Base-by-base conservation (phyloP, 2,888 invertebrate species). In the Hyalella azteca region DNA sequence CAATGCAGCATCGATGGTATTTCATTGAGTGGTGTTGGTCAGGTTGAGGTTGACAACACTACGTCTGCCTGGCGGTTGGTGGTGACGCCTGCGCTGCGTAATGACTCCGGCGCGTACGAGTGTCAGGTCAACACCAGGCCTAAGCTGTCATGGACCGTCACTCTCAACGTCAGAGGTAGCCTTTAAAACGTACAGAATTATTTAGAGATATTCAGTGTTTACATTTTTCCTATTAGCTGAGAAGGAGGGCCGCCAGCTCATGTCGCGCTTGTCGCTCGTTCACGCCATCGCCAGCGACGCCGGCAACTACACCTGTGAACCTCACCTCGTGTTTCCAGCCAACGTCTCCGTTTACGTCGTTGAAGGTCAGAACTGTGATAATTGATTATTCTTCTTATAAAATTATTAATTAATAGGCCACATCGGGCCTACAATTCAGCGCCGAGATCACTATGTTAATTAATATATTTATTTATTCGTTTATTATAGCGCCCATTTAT, bases 51-150 rank as follows among this genome's bases (percentile, higher is more conserved):
- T 29, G 82, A 82, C 36, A 79, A 81, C 49, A 41, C 2, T 32
- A 79, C 66, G 5, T 75, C 80, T 15, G 76, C 75, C 22, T 82
- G 59, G 77, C 45, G 78, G 2, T 77, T 82, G 45, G 75, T 73
- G n/a, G 66, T 82, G 39, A n/a, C 66, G 1, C 54, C 76, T 0
- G 79, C 77, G 1, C 66, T 78, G 0, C 49, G 79, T n/a, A 77
- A 81, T 22, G 82, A 82, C 79, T 54, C 82, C 0, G 82, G 82
- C 4, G 78, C 78, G 7, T 82, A 82, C 59, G 82, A 82, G 45
- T 82, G 82, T 32, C 82, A 82, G 60, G 81, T 82, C 49, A 82
- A 82, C 78, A 82, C 81, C 1, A 54, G 81, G 22, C 82, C 81
- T 39, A 82, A 81, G 78, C 78, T 82, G 2, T 82, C 82, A n/a